Evolutionary conservation across 2,888 invertebrate species (phyloP).

Genomic region (Allophyes oxyacanthae): DNA sequence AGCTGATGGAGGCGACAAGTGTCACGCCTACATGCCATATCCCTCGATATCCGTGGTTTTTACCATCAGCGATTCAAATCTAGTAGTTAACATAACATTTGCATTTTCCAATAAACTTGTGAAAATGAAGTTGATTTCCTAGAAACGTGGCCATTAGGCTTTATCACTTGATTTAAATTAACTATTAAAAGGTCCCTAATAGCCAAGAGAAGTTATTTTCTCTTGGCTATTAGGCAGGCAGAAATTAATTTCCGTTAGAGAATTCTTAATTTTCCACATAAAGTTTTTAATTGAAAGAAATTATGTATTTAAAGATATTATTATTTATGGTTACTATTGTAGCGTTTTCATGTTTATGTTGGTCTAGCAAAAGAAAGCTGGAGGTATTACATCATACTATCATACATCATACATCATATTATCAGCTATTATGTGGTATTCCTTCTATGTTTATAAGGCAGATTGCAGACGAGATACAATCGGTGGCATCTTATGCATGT

Average conservation of each 20-base stretch:
- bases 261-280: background rate
- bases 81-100: constrained; percentile 1
- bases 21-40: no score
- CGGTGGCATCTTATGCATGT: no score
- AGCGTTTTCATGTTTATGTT: background rate
- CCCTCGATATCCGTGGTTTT: no score
- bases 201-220: constrained; percentile 1
- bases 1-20: no score
- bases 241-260: constrained; percentile 8
- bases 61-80: constrained; percentile 8
- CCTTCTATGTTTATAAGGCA: no score
- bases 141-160: constrained; percentile 5
- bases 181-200: background rate
- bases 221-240: no score
- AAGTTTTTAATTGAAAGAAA: constrained; percentile 3
- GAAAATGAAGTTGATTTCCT: constrained; percentile 5
- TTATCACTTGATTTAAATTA: constrained; percentile 9
- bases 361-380: constrained; percentile 2
- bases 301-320: no score
- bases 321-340: background rate
- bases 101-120: constrained; percentile 9
- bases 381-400: no score
- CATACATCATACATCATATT: no score
- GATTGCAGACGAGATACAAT: no score
- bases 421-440: no score